Conservation (phyloP, 1,140 invertebrate species). For the Sitobion miscanthi region DNA sequence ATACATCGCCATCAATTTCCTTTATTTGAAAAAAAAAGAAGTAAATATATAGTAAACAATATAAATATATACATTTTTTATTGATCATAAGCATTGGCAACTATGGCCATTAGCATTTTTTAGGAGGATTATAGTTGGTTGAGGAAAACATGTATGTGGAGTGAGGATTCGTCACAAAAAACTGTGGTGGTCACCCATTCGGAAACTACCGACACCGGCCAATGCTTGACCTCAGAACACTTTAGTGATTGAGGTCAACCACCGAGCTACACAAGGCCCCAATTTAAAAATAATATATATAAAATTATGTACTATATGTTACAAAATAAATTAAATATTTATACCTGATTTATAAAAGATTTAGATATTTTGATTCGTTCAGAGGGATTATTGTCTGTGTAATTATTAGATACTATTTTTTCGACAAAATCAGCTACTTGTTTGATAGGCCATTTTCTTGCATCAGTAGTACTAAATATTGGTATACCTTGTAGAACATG, state of each 20-base stretch:
- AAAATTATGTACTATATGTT: neutral
- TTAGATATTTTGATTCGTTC: neutral
- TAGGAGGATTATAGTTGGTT: no score
- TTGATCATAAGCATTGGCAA: no score
- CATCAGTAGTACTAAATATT: conserved; percentile 16
- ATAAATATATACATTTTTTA: no score
- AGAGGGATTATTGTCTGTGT: neutral
- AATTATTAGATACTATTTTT: neutral
- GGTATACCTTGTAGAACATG: conserved; percentile 16
- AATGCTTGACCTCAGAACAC: no score
- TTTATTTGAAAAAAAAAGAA: conserved; percentile 62
- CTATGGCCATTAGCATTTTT: no score
- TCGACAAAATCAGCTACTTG: conserved; percentile 42
- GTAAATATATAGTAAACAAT: neutral
- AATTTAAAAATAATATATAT: no score
- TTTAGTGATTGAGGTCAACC: no score
- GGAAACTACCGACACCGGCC: no score
- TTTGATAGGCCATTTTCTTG: neutral
- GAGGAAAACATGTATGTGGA: no score
- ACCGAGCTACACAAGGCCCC: no score
- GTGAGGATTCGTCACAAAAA: no score
- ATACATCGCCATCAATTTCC: conserved; percentile 82
- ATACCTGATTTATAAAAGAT: neutral
- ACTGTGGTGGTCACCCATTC: no score
- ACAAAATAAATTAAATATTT: neutral